Evolutionary conservation across 2,797 vertebrate genomes (phyloP).

Genomic region (Trachurus trachurus): DNA sequence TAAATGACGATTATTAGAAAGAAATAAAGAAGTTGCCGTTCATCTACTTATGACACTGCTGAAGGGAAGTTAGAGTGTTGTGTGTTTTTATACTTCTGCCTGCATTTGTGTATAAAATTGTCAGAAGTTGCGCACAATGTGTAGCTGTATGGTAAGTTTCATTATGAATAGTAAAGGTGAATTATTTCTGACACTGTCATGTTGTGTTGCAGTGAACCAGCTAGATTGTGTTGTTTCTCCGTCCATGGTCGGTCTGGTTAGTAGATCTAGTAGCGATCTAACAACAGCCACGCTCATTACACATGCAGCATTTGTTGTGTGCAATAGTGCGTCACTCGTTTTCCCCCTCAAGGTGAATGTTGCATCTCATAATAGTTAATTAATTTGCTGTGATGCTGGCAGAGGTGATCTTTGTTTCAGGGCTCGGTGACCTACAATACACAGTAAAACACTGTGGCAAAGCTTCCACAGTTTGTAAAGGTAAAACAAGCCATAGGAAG

Average conservation of each 20-base stretch:
- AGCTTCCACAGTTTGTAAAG: not conserved
- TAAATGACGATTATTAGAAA: too few species aligned
- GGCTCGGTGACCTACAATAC: not conserved
- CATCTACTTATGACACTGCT: not conserved
- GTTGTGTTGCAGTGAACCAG: too few species aligned
- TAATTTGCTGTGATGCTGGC: not conserved
- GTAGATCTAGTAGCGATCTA: not conserved
- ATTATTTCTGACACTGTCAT: too few species aligned
- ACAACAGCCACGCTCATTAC: not conserved
- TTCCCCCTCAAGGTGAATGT: not conserved
- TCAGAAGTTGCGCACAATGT: not conserved
- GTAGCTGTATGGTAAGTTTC: not conserved
- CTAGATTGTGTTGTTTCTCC: not conserved
- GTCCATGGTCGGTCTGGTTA: not conserved
- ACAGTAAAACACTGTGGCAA: not conserved
- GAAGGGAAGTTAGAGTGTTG: not conserved
- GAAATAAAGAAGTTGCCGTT: not conserved
- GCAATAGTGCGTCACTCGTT: not conserved
- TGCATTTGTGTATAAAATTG: conserved; percentile 1
- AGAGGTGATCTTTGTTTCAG: conserved; percentile 1
- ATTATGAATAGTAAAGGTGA: not conserved
- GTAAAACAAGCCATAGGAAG: not conserved
- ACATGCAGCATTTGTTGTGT: not conserved
- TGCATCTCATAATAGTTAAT: not conserved
- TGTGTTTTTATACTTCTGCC: not conserved